Base-by-base conservation (phyloP, 2,888 invertebrate genomes). In the Boloria euphrosyne region DNA sequence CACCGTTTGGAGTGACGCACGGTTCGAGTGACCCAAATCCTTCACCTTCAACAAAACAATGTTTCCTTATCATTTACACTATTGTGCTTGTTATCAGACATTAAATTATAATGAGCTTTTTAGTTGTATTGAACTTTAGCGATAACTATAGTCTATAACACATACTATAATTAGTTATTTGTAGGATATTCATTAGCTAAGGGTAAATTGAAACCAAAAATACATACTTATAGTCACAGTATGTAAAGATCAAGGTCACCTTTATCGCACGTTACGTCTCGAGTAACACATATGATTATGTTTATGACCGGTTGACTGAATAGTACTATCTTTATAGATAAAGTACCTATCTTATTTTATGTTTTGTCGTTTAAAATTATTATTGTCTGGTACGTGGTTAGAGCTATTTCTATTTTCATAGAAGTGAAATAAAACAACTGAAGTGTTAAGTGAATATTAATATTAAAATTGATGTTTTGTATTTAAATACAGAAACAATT, bases 1-100 rank as follows among this genome's bases (percentile, higher is more conserved):
- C 87, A 82, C 82, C 78, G 82, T 84, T 83, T 76, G 75, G 73
- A 73, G 75, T 74, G 77, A 79, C 82, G 81, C 75, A 78, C 74
- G 76, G 74, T 75, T 72, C 74, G 70, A 74, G 65, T 65, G 62
- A 65, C 71, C 69, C 67, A 73, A 65, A 71, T 74, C 72, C 71
- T 72, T 75, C 74, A 74, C 74, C 75, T 75, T 76, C 64, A 59
- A 59, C 50, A 44, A 65, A 65, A 65, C 66, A 54, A 14, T 68
- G 64, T 65, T 63, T 59, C 65, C 50, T 66, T 69, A 62, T 68
- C 65, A 68, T 66, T 54, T 47, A 62, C 16, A 52, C 49, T 69
- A 17, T 73, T 60, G 49, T 51, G 55, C 60, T 49, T 63, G 63
- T 61, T 55, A 61, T 57, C 14, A 16, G 31, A 17, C 38, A 57